Evolutionary conservation across 2,113 vertebrate species (phyloP).

Genomic region (Tyrannus savana): DNA sequence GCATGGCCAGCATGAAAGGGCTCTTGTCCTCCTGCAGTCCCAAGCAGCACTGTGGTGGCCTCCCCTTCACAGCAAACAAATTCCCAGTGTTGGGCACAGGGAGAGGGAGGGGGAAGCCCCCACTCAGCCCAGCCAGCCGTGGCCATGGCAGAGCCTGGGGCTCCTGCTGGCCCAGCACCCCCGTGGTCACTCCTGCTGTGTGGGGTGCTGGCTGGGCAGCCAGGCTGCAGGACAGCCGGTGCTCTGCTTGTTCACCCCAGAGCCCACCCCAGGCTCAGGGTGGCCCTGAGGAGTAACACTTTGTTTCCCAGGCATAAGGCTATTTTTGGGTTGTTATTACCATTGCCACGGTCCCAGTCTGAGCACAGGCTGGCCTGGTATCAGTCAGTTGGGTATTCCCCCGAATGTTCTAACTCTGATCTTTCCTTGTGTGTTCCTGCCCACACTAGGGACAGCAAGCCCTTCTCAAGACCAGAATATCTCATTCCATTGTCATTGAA

Average conservation of each 20-base stretch:
- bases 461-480: not conserved
- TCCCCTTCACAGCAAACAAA: not conserved
- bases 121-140: not conserved
- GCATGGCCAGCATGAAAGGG: not conserved
- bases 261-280: accelerated
- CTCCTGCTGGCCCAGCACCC: not conserved
- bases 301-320: not conserved
- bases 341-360: not conserved
- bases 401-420: not conserved
- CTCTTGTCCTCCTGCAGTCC: slow-evolving; percentile 32
- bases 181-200: not conserved
- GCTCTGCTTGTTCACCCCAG: not conserved
- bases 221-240: accelerated
- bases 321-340: not conserved
- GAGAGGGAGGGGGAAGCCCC: not conserved
- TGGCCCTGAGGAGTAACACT: not conserved
- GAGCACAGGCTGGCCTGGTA: not conserved
- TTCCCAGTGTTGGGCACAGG: not conserved
- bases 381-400: not conserved
- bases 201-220: not conserved
- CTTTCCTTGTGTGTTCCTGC: not conserved
- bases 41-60: not conserved
- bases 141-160: not conserved
- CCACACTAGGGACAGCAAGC: not conserved
- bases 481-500: not conserved